A percentile compares a stretch with the other conserved stretches of the same genome.
Evolutionary conservation across 2,888 invertebrate genomes (phyloP).

Genomic region (Panopea generosa): DNA sequence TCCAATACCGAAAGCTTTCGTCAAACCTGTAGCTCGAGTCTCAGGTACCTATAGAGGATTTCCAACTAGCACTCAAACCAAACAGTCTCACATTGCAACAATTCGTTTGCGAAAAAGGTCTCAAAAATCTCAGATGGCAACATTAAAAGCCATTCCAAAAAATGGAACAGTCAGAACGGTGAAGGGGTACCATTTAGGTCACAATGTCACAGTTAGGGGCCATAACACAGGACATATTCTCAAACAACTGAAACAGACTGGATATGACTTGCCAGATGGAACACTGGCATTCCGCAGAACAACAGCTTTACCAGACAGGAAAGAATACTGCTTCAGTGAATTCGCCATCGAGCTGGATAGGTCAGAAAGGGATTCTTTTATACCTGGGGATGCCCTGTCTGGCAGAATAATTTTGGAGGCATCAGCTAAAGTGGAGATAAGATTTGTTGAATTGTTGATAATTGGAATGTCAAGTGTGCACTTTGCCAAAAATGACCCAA

Average conservation of each 20-base stretch:
- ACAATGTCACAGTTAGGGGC: slow-evolving; percentile 52
- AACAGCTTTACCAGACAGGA: slow-evolving; percentile 50
- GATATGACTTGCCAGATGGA: slow-evolving; percentile 37
- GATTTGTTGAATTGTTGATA: slow-evolving; percentile 79
- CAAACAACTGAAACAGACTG: slow-evolving; percentile 33
- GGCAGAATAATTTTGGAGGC: slow-evolving; percentile 79
- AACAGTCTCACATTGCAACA: slow-evolving; percentile 45
- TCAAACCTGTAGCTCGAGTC: slow-evolving; percentile 32
- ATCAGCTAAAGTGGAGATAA: slow-evolving; percentile 71
- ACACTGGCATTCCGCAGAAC: slow-evolving; percentile 56
- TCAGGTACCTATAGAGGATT: slow-evolving; percentile 26
- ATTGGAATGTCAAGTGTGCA: slow-evolving; percentile 75
- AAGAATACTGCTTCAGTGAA: slow-evolving; percentile 69
- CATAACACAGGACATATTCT: slow-evolving; percentile 50
- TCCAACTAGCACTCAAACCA: slow-evolving; percentile 1
- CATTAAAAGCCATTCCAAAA: slow-evolving; percentile 47
- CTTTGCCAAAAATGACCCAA: slow-evolving; percentile 62
- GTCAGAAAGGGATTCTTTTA: slow-evolving; percentile 66
- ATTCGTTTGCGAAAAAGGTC: slow-evolving; percentile 30
- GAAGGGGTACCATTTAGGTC: slow-evolving; percentile 51
- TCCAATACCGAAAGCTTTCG: slow-evolving; percentile 4
- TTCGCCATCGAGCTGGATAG: slow-evolving; percentile 79
- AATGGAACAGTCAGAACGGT: slow-evolving; percentile 49
- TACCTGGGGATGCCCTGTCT: slow-evolving; percentile 77
- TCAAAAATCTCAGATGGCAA: slow-evolving; percentile 36